Base-by-base conservation (phyloP, 2,888 invertebrate genomes). In the Seira musarum region DNA sequence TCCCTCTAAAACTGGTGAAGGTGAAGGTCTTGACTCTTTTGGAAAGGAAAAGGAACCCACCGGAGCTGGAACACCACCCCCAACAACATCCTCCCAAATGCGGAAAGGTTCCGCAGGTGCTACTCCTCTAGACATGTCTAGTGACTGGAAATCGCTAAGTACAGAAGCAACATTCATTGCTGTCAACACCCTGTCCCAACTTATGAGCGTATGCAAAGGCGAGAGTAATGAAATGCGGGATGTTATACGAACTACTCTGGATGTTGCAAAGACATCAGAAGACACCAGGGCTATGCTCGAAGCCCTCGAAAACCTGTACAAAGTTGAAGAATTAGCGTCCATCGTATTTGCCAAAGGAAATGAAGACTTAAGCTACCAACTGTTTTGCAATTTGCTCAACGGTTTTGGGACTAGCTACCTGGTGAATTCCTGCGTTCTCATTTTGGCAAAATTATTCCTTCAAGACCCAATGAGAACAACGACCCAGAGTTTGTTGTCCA, bases 301-400 rank as follows among this genome's bases (percentile, higher is more conserved):
- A 60, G 85, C 85, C n/a, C 71, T 87, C 3, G 81, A 86, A 46
- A 85, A 87, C 76, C 64, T 87, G 19, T 83, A 78, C 63, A 81
- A 82, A 68, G 83, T 87, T 21, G 87, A 87, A 15, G 87, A 87
- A 53, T 61, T 87, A 17, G 81, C 86, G 1, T 57, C 82, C n/a
- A 85, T 87, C 57, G 86, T 87, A 10, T 87, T 87, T 80, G 85
- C 85, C 0, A 87, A 87, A 74, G 86, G 86, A 35, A 87, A 87
- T 77, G 87, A 87, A 66, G 87, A 87, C 71, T 65, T 87, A 61
- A 84, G 83, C 73, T 85, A 87, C 74, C 85, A 84, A 69, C 80
- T 87, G 63, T 87, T 87, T 73, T 87, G 85, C 81, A 85, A 85
- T 53, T 71, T 87, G 35, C 83, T 87, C 13, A 83, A 81, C 73